Evolutionary conservation across 2,888 invertebrate genomes (phyloP), one percentile per base, ranked within the genome.

Genomic region (Bembecia ichneumoniformis): DNA sequence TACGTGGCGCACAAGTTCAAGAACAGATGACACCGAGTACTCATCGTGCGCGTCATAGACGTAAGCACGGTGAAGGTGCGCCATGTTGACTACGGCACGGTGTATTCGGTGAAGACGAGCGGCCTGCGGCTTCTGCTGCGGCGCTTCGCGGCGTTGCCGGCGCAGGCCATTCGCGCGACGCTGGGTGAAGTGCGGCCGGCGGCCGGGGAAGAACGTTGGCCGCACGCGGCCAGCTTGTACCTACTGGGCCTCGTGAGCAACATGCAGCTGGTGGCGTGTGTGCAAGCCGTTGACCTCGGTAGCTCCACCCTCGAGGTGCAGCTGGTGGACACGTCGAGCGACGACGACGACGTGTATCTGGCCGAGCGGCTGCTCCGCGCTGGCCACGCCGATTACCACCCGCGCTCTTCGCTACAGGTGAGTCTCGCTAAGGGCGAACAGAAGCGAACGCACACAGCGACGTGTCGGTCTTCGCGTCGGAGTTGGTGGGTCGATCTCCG

Each of bases 61-160:
- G 55, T 63, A 54, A 74, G 80, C 55, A 75, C 72, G n/a, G 83
- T 88, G 55, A 86, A 83, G 74, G 88, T 86, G 15, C 87, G 87
- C 40, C 89, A 87, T 72, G 74, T 90, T 57, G 90, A 90, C 79
- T 90, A 88, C 74, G 90, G 89, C 63, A 89, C 89, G 45, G 83
- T 89, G 65, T 77, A 77, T 52, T 61, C 63, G 50, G 77, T 75
- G 58, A 0, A 20, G 2, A 61, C 43, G 56, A 0, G n/a, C 5
- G 28, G 3, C 55, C 77, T 84, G 65, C 63, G 64, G 56, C 68
- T 81, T 52, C 76, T 89, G 60, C 77, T 59, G 58, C 72, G 71
- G 35, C 59, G 60, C 46, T 90, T 87, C 71, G 69, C 66, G 3
- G 34, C 55, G 53, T 72, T 89, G 60, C 83, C 87, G 40, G 82